Percentiles rank a stretch among this genome's conserved stretches.
phyloP scores from a whole-genome alignment of 2,113 vertebrate genomes.

The Anhinga rufa region DNA sequence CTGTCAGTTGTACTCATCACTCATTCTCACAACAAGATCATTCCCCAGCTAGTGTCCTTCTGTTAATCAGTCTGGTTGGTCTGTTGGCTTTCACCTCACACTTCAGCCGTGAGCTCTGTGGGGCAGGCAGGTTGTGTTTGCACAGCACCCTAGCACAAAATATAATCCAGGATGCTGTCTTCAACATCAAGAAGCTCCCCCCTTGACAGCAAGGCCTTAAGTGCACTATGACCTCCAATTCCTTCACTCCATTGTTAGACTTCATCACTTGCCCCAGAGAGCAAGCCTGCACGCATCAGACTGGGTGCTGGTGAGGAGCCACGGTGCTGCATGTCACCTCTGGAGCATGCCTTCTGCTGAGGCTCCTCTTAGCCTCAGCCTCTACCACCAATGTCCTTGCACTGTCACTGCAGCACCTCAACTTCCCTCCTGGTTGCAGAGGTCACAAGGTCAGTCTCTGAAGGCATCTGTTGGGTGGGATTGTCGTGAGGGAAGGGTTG shows the following conservation, averaged over 20 bases:
- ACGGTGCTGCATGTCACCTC: neutral
- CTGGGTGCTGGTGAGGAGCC: neutral
- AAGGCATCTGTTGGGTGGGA: neutral
- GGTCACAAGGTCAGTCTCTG: neutral
- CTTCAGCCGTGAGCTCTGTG: neutral
- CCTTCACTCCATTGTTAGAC: neutral
- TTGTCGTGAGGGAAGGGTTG: neutral
- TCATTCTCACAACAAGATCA: neutral
- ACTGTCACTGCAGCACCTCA: neutral
- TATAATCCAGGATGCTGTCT: neutral
- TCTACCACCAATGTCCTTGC: neutral
- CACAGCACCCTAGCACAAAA: neutral
- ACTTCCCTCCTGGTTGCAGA: neutral
- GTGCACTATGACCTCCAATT: neutral
- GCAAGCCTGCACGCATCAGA: neutral
- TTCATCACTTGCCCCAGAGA: neutral
- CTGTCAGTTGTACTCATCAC: neutral
- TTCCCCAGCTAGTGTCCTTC: neutral
- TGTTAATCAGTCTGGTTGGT: neutral
- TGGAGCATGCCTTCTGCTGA: neutral
- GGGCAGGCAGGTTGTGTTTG: neutral
- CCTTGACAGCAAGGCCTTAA: neutral
- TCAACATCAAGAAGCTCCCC: neutral
- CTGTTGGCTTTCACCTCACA: neutral
- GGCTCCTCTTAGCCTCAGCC: neutral